Evolutionary conservation across 2,797 vertebrate species (phyloP), one percentile per base, ranked within the genome.

Genomic region (Cheirogaleus major): DNA sequence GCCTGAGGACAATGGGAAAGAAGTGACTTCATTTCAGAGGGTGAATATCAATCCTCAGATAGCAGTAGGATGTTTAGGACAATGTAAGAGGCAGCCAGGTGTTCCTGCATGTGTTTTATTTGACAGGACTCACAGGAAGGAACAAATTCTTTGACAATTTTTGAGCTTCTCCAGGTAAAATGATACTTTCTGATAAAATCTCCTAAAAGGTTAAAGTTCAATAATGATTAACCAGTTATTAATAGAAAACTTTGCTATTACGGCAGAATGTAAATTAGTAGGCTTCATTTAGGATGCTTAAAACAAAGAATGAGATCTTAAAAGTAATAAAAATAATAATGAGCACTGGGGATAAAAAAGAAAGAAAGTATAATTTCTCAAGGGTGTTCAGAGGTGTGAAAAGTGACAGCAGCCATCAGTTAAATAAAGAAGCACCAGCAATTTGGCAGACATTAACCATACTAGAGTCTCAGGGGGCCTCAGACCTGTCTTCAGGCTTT

Each of bases 1-100:
- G 94, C 89, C 81, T 75, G 65, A 50, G 96, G 93, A 90, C 38
- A 76, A 89, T 0, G 67, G 93, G 85, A 84, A 92, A 83, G 13
- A 89, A 95, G 91, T 1, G 23, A 93, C 84, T 95, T 87, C n/a
- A 94, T 92, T 96, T 83, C 93, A 73, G 91, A 23, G 76, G 89
- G 88, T 67, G 45, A 23, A 83, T 22, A 72, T 61, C 96, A 1
- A 2, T 85, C 89, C 81, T 93, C 38, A 89, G 84, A 82, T 2
- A 75, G 88, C 69, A 96, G 50, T 67, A 35, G 11, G 72, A 12
- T 14, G 11, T 89, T 78, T 4, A 50, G 79, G 32, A 30, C 0
- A 7, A 73, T 13, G 87, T 73, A 86, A 92, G 76, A 96, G 23
- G 59, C 91, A 90, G 89, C 50, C 78, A 75, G 65, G 55, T 93